phyloP scores from a whole-genome alignment of 2,797 vertebrate genomes.

The Psittacula derbiana region DNA sequence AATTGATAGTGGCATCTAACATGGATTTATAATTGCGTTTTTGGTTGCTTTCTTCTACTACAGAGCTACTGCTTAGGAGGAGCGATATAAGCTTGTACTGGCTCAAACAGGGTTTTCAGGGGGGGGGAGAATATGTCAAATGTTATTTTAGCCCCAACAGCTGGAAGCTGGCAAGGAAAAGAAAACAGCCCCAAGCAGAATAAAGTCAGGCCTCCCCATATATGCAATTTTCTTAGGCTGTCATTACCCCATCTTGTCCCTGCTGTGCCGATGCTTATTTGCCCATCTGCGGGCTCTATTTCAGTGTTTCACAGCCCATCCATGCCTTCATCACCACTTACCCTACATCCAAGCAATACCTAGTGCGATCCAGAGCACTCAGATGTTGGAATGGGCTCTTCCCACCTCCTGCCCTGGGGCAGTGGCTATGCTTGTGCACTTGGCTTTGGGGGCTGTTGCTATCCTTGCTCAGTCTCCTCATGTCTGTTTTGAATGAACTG shows the following conservation, averaged over 20 bases:
- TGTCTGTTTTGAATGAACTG: background rate
- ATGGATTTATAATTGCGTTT: background rate
- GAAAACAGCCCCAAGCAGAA: background rate
- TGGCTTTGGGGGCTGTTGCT: background rate
- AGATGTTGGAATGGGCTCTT: background rate
- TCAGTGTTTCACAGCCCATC: background rate
- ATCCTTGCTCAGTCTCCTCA: background rate
- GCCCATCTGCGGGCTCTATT: background rate
- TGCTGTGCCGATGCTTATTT: background rate
- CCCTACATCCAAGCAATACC: background rate
- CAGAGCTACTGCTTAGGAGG: background rate
- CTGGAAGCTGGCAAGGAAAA: background rate
- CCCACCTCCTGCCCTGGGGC: background rate
- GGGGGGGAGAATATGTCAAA: background rate
- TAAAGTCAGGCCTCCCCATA: background rate
- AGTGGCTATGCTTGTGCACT: accelerated
- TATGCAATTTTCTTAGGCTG: background rate
- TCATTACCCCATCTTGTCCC: background rate
- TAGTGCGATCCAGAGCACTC: background rate
- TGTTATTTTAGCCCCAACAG: background rate
- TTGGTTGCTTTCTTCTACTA: background rate
- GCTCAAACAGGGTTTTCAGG: background rate
- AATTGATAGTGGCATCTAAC: background rate
- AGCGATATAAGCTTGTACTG: background rate
- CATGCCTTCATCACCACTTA: background rate